phyloP scores from a whole-genome alignment of 2,113 vertebrate species.

The Epinephelus lanceolatus region DNA sequence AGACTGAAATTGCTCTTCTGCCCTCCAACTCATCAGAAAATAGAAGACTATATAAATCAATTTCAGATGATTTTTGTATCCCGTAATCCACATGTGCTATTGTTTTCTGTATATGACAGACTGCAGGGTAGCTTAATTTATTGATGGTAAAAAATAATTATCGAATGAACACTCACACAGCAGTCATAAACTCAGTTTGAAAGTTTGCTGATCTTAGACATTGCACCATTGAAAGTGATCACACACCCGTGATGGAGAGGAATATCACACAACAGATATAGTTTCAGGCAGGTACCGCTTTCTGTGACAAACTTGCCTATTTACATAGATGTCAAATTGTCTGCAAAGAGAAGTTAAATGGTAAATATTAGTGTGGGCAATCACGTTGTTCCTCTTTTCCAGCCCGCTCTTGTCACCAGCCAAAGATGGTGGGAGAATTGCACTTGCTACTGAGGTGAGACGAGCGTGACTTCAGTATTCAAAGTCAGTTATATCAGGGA shows the following conservation, averaged over 20 bases:
- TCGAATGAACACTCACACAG: not conserved
- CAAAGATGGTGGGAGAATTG: not conserved
- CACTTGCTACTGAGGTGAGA: slow-evolving; percentile 7
- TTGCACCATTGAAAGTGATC: not conserved
- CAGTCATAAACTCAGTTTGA: not conserved
- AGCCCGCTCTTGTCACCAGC: not conserved
- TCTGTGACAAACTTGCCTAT: not conserved
- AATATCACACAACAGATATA: not conserved
- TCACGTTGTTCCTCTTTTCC: slow-evolving; percentile 18
- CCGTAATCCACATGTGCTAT: not conserved
- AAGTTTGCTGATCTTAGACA: not conserved
- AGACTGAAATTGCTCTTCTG: not conserved
- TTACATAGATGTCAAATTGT: not conserved
- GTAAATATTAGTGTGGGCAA: not conserved
- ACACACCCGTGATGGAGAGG: not conserved
- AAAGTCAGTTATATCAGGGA: slow-evolving; percentile 9
- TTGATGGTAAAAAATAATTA: too few species aligned
- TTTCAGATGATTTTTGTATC: not conserved
- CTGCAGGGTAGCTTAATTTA: not conserved
- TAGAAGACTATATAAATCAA: not conserved
- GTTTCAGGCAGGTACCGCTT: not conserved
- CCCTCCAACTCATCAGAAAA: not conserved
- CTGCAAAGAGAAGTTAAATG: not conserved
- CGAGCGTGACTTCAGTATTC: not conserved
- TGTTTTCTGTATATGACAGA: not conserved